These are phyloP conservation scores for Zaprionus camerounensis DNA, from an alignment of 1,140 invertebrate genomes.

Conservation along the genomic window DNA sequence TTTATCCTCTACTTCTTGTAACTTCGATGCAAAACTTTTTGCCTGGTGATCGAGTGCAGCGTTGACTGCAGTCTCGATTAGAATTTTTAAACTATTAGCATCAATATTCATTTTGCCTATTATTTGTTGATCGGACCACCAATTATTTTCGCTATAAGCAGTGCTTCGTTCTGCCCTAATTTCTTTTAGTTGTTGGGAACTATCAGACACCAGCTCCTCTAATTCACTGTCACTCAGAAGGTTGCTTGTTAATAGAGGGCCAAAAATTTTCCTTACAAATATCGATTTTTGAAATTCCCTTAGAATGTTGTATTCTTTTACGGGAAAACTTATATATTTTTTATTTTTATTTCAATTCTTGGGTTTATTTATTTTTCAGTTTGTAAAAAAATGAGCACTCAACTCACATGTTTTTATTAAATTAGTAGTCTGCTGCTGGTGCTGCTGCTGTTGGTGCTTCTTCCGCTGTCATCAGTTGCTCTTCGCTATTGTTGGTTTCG, in stretches of 20 bases:
- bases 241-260: not conserved
- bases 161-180: not conserved
- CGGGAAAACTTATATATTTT: slow-evolving; percentile 1
- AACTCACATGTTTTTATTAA: not conserved
- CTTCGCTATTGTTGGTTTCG: not conserved
- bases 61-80: not conserved
- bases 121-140: not conserved
- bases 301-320: not conserved
- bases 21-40: not conserved
- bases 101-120: not conserved
- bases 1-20: no score
- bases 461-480: not conserved
- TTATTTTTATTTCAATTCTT: not conserved
- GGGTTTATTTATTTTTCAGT: not conserved
- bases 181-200: not conserved
- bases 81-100: not conserved
- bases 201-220: not conserved
- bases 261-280: not conserved
- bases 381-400: not conserved
- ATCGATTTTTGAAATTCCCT: not conserved
- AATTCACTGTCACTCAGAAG: not conserved
- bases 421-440: not conserved
- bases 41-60: not conserved
- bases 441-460: not conserved
- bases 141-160: not conserved